Evolutionary conservation across 2,113 vertebrate species (phyloP), one percentile per base, ranked within the genome.

Genomic region (Apodemus sylvaticus): DNA sequence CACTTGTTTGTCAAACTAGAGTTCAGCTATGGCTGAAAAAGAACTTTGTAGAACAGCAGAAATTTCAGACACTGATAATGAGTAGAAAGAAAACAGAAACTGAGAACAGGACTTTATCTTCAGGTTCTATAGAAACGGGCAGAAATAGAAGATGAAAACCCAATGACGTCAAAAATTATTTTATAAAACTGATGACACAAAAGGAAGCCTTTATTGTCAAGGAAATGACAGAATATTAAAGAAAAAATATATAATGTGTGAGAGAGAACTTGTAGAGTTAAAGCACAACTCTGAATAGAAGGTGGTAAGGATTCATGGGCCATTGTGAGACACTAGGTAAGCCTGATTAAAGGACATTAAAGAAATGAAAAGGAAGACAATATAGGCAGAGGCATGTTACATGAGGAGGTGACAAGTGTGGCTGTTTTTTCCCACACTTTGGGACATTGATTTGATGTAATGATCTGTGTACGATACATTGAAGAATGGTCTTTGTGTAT

Each of bases 371-470:
- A 12, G 26, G 7, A 94, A 85, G 95, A 22, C 39, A 78, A 53
- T 94, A 10, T n/a, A n/a, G 10, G 29, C 1, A 19, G 68, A 93
- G 29, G 68, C 51, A 1, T 71, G 34, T 60, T 62, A 24, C n/a
- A 85, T 77, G n/a, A 31, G 29, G 66, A 95, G 53, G 55, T 58
- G 55, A 60, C 42, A 74, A 31, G 60, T 42, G 48, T 78, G 12
- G 7, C 20, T 7, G 62, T 79, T 93, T 83, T 86, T 90, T 76
- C 95, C 83, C 83, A 87, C 64, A 74, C 13, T 91, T 29, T 89
- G 86, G 66, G 76, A 90, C 94, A 94, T 87, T 89, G 26, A 94
- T 79, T 71, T 92, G 62, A 92, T 90, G 45, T 70, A 60, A 93
- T 64, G 17, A 90, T 13, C 16, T 58, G 11, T 96, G n/a, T 71